phyloP scores from a whole-genome alignment of 2,888 invertebrate genomes.

The Caenorhabditis sp. region DNA sequence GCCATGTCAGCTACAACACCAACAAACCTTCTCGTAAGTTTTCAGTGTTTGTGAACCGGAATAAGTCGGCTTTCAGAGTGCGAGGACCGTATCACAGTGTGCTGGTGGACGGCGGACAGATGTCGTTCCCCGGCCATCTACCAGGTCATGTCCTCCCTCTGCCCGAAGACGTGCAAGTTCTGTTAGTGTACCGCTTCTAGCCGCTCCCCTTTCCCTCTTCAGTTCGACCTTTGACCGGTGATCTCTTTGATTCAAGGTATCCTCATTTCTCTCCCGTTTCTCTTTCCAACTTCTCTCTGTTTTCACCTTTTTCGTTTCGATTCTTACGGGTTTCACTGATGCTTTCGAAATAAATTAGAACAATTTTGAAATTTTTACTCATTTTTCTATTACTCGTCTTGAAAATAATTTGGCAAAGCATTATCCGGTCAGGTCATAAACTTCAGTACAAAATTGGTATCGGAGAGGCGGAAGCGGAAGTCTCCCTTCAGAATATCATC shows the following conservation, averaged over 20 bases:
- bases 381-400: too few relatives aligned
- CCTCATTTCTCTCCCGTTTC: constrained; percentile 15
- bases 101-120: constrained; percentile 79
- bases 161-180: constrained; percentile 78
- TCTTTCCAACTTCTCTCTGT: constrained; percentile 2
- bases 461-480: constrained; percentile 15
- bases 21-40: constrained; percentile 36
- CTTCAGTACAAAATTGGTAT: constrained; percentile 27
- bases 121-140: constrained; percentile 76
- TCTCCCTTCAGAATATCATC: constrained; percentile 24
- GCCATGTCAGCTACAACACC: constrained; percentile 40
- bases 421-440: constrained; percentile 10
- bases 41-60: neutral
- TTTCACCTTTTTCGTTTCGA: constrained; percentile 10
- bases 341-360: constrained; percentile 38
- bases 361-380: too few relatives aligned
- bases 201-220: constrained; percentile 5
- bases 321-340: constrained; percentile 33
- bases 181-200: constrained; percentile 66
- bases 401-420: too few relatives aligned
- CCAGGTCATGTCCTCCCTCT: constrained; percentile 76
- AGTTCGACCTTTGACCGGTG: constrained; percentile 29
- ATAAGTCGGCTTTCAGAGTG: constrained; percentile 60
- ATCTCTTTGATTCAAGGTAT: constrained; percentile 51
- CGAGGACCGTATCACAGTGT: constrained; percentile 78